Evolutionary conservation across 2,888 invertebrate species (phyloP).

Genomic region (Spilarctia lutea): DNA sequence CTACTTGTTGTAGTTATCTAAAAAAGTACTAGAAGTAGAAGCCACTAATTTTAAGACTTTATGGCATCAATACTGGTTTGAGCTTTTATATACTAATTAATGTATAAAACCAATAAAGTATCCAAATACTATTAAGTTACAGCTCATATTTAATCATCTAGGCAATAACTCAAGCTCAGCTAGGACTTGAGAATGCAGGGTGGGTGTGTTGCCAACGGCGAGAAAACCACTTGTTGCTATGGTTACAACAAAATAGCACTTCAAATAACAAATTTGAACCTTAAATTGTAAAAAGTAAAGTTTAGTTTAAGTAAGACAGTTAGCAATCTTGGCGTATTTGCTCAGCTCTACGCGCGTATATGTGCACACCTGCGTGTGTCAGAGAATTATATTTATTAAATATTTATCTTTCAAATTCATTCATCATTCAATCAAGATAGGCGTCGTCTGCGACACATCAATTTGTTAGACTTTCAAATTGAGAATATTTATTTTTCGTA

Average conservation of each 20-base stretch:
- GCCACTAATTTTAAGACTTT: neutral
- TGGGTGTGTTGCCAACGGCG: slow-evolving; percentile 50
- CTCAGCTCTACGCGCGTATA: slow-evolving; percentile 45
- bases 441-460: neutral
- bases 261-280: neutral
- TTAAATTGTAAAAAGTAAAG: neutral
- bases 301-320: slow-evolving; percentile 21
- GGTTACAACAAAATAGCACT: slow-evolving; percentile 54
- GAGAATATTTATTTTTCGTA: neutral
- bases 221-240: slow-evolving; percentile 77
- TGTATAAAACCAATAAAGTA: slow-evolving; percentile 16
- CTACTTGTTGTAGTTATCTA: no score
- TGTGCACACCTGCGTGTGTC: slow-evolving; percentile 43
- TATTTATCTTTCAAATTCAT: neutral
- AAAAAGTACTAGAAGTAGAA: neutral
- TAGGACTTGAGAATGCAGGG: slow-evolving; percentile 53
- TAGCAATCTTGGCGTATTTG: slow-evolving; percentile 36
- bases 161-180: slow-evolving; percentile 73
- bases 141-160: slow-evolving; percentile 40
- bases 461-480: neutral
- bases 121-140: slow-evolving; percentile 46
- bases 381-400: slow-evolving; percentile 26
- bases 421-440: no score
- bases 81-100: neutral
- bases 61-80: neutral